Percentiles rank a stretch among this genome's conserved stretches.
Conservation (phyloP, 2,888 invertebrate species). For the Thereva nobilitata region DNA sequence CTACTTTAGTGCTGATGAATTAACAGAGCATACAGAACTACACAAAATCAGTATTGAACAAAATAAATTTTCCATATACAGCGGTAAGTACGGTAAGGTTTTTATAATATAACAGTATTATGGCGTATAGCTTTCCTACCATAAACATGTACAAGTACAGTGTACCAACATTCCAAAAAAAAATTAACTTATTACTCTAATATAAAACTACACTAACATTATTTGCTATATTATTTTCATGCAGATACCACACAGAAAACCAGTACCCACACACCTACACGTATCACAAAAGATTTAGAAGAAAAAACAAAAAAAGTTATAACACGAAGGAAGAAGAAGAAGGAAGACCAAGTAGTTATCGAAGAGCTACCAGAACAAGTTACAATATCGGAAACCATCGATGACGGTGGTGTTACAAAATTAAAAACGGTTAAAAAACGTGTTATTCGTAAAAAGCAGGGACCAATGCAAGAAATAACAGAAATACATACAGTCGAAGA, state of each 20-base stretch:
- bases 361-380: slow-evolving; percentile 54
- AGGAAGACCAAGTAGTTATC: slow-evolving; percentile 38
- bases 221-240: slow-evolving; percentile 49
- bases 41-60: slow-evolving; percentile 29
- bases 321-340: slow-evolving; percentile 5
- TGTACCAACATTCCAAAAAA: slow-evolving; percentile 45
- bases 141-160: slow-evolving; percentile 34
- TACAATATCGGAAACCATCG: slow-evolving; percentile 49
- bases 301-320: background rate
- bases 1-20: slow-evolving; percentile 34
- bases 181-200: slow-evolving; percentile 44
- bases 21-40: slow-evolving; percentile 26
- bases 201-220: slow-evolving; percentile 17
- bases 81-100: slow-evolving; percentile 48
- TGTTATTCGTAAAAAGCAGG: slow-evolving; percentile 48
- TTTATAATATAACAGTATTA: slow-evolving; percentile 42
- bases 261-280: slow-evolving; percentile 56
- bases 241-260: slow-evolving; percentile 52
- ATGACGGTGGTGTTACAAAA: slow-evolving; percentile 33
- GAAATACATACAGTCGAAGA: slow-evolving; percentile 51
- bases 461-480: slow-evolving; percentile 41
- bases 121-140: slow-evolving; percentile 55
- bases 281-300: slow-evolving; percentile 51
- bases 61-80: slow-evolving; percentile 34
- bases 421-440: slow-evolving; percentile 47